Evolutionary conservation across 1,140 invertebrate genomes (phyloP).

Genomic region (Plutomurus gul): DNA sequence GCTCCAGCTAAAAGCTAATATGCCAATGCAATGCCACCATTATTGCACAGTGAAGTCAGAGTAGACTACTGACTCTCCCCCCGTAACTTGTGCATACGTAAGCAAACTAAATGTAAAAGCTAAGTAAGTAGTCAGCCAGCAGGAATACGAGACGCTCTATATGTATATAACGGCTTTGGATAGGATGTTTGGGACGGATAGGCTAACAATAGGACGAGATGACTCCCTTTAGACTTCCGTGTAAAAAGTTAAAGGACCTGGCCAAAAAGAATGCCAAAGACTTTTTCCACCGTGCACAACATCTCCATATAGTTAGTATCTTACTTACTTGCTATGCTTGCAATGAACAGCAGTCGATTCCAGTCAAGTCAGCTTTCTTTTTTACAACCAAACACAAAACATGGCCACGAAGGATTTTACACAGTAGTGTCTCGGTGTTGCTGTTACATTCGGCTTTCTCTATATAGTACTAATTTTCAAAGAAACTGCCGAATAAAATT

Average conservation of each 20-base stretch:
- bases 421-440: no score
- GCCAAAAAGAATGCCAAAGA: conserved; percentile 2
- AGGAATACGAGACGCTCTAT: neutral
- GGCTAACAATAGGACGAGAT: neutral
- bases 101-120: conserved; percentile 1
- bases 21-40: conserved; percentile 10
- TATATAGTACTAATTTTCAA: no score
- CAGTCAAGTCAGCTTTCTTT: no score
- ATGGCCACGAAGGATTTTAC: no score
- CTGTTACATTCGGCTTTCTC: no score
- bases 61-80: neutral
- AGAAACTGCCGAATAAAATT: no score
- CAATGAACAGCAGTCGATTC: no score
- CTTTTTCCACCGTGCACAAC: neutral
- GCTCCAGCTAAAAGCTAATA: conserved; percentile 9
- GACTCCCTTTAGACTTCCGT: neutral
- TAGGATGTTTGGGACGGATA: no score
- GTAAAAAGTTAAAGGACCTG: neutral
- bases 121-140: no score
- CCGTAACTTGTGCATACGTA: conserved; percentile 1
- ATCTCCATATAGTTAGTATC: neutral
- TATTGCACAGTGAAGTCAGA: conserved; percentile 14
- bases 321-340: neutral
- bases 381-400: no score
- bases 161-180: neutral